phyloP scores from a whole-genome alignment of 2,113 vertebrate species.

The Oncorhynchus nerka region DNA sequence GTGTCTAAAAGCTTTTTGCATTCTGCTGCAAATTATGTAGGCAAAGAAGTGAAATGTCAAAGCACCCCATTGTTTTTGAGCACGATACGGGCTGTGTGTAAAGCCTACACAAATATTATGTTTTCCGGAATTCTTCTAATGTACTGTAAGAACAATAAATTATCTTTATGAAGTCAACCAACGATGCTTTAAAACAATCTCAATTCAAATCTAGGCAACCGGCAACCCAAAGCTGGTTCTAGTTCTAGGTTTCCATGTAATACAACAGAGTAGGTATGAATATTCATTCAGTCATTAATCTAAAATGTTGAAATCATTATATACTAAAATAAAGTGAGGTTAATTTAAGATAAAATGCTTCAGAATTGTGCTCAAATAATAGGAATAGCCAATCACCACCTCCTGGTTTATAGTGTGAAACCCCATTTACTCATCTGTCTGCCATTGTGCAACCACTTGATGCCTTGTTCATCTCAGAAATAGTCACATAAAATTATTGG shows the following conservation, averaged over 20 bases:
- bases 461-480: conserved; percentile 68
- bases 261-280: conserved; percentile 58
- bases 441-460: conserved; percentile 68
- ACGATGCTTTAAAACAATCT: conserved; percentile 9
- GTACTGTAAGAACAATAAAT: conserved; percentile 67
- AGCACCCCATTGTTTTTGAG: conserved; percentile 72
- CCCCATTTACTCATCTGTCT: conserved; percentile 14
- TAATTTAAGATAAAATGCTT: conserved; percentile 60
- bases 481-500: conserved; percentile 67
- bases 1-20: conserved; percentile 83
- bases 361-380: conserved; percentile 58
- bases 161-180: conserved; percentile 63
- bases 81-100: conserved; percentile 68
- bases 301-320: conserved; percentile 56
- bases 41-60: conserved; percentile 76
- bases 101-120: conserved; percentile 72
- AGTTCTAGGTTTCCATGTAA: conserved; percentile 53
- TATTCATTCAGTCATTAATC: conserved; percentile 50
- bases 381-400: conserved; percentile 41
- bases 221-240: conserved; percentile 42
- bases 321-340: conserved; percentile 65
- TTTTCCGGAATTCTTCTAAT: conserved; percentile 73
- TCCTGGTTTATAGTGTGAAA: conserved; percentile 56
- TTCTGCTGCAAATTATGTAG: conserved; percentile 78
- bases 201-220: conserved; percentile 47